These are phyloP conservation scores for Enteromius mattozi DNA, from an alignment of 2,797 vertebrate genomes.

Conservation along the genomic window DNA sequence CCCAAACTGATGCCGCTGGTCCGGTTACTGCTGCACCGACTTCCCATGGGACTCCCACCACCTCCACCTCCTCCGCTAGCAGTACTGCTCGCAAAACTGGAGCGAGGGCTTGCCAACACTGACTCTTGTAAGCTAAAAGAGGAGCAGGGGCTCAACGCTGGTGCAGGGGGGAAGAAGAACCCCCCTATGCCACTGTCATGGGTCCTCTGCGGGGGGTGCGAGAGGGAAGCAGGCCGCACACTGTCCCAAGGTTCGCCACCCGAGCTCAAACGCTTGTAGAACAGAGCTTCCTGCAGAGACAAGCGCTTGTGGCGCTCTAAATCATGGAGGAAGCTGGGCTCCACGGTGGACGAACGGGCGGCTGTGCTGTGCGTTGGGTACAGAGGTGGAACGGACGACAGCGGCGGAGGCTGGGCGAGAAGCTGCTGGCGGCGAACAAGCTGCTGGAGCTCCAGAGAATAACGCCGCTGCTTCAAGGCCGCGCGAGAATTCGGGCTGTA, in stretches of 20 bases:
- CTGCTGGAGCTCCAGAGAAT: slow-evolving; percentile 83
- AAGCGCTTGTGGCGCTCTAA: slow-evolving; percentile 82
- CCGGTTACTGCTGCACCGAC: slow-evolving; percentile 87
- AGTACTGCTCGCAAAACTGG: slow-evolving; percentile 88
- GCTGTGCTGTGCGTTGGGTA: slow-evolving; percentile 66
- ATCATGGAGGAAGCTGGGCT: slow-evolving; percentile 74
- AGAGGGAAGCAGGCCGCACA: slow-evolving; percentile 75
- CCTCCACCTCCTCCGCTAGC: slow-evolving; percentile 82
- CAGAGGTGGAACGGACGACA: slow-evolving; percentile 69
- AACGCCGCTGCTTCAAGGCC: slow-evolving; percentile 76
- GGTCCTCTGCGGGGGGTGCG: slow-evolving; percentile 74
- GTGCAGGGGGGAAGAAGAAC: slow-evolving; percentile 75
- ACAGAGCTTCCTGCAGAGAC: slow-evolving; percentile 84
- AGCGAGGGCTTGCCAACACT: slow-evolving; percentile 83
- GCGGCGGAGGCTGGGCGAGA: slow-evolving; percentile 77
- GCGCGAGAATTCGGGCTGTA: slow-evolving; percentile 69
- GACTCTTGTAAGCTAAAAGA: slow-evolving; percentile 86
- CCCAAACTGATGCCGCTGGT: slow-evolving; percentile 91
- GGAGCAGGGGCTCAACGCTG: slow-evolving; percentile 81
- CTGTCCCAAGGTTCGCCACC: slow-evolving; percentile 81
- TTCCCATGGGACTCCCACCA: slow-evolving; percentile 80
- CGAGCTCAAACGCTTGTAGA: slow-evolving; percentile 81
- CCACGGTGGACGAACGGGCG: slow-evolving; percentile 63
- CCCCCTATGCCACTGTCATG: slow-evolving; percentile 68
- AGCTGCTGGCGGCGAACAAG: slow-evolving; percentile 79